Conservation (phyloP, 2,888 invertebrate genomes). For the Drosophila subsilvestris region DNA sequence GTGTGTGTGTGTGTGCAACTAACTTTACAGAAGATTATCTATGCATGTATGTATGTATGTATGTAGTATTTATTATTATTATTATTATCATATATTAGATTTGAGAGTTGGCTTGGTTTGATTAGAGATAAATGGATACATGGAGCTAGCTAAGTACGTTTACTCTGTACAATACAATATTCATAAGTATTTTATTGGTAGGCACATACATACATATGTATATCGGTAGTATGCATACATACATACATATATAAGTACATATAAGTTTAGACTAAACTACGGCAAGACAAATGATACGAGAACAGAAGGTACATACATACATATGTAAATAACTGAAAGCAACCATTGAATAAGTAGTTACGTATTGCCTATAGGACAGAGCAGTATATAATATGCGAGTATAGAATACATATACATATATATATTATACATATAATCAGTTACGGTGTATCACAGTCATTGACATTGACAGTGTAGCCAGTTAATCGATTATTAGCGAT, state of each 20-base stretch:
- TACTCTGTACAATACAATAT: slow-evolving; percentile 64
- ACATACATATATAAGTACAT: slow-evolving; percentile 12
- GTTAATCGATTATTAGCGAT: not conserved
- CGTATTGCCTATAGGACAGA: not conserved
- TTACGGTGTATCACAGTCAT: not conserved
- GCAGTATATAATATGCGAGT: not conserved
- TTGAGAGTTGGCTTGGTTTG: slow-evolving; percentile 17
- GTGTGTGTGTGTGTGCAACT: slow-evolving; percentile 57
- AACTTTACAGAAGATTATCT: slow-evolving; percentile 53
- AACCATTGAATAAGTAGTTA: not conserved
- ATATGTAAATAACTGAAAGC: not conserved
- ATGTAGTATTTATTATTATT: slow-evolving; percentile 28
- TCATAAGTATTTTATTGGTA: slow-evolving; percentile 46
- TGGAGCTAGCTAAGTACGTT: slow-evolving; percentile 57
- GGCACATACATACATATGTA: slow-evolving; percentile 30
- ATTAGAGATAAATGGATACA: slow-evolving; percentile 46
- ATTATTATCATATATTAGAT: slow-evolving; percentile 5
- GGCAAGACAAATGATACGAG: slow-evolving; percentile 34
- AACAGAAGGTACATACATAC: slow-evolving; percentile 6
- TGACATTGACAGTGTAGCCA: not conserved
- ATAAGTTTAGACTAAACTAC: slow-evolving; percentile 22
- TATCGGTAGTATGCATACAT: slow-evolving; percentile 39
- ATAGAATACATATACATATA: not conserved
- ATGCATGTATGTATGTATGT: slow-evolving; percentile 27
- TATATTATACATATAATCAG: not conserved